Percentiles rank a stretch among this genome's conserved stretches.
Conservation (phyloP, 2,888 invertebrate species). For the Dendrolimus pini region DNA sequence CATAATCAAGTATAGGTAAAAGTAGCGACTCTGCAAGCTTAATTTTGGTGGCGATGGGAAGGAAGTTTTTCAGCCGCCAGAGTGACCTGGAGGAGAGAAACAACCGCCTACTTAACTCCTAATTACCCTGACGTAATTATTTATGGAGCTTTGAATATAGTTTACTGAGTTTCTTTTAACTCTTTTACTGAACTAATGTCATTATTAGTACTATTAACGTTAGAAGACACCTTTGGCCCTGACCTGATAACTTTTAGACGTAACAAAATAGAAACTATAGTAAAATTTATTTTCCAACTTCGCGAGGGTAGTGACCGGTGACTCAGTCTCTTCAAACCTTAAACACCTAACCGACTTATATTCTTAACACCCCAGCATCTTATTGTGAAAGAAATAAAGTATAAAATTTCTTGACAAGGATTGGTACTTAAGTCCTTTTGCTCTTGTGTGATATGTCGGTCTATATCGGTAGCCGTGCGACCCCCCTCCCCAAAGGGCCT, state of each 20-base stretch:
- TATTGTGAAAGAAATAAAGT: background rate
- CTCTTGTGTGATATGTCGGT: background rate
- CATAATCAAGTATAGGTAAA: no score
- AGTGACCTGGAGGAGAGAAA: no score
- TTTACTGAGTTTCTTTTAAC: no score
- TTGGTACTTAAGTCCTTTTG: background rate
- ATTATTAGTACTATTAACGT: no score
- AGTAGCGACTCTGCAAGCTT: no score
- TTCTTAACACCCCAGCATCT: background rate
- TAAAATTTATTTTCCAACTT: slow-evolving; percentile 42
- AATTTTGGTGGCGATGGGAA: no score
- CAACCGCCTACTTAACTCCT: no score
- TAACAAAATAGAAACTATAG: background rate
- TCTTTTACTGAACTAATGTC: no score
- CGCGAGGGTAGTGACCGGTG: slow-evolving; percentile 61
- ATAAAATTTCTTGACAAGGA: background rate
- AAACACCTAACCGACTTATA: background rate
- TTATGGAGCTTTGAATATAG: no score
- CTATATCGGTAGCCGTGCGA: slow-evolving; percentile 18
- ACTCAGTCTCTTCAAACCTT: slow-evolving; percentile 26
- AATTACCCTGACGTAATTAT: no score
- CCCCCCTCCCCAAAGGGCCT: slow-evolving; percentile 2
- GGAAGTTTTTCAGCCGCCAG: no score
- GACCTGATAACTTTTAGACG: background rate
- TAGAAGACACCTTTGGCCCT: background rate